These are phyloP conservation scores for Chromoteleia sp. DNA, from an alignment of 2,888 invertebrate species.

Conservation along the genomic window DNA sequence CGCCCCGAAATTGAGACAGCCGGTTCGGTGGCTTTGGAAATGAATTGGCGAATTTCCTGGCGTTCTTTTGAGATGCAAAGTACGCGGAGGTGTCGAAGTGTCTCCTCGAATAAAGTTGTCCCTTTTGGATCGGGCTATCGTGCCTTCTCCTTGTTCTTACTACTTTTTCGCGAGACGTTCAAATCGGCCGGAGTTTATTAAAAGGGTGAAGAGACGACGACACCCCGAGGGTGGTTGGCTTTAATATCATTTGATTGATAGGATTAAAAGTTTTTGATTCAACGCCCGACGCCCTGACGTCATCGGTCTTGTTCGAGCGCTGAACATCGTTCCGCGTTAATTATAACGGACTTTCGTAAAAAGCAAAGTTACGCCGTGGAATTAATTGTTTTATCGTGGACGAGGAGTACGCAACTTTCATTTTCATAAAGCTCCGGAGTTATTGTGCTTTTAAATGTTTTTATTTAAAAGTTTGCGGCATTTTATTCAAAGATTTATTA, in stretches of 20 bases:
- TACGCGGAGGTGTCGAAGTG: conserved; percentile 70
- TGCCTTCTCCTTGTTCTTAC: conserved; percentile 69
- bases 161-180: conserved; percentile 79
- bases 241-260: conserved; percentile 81
- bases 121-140: conserved; percentile 74
- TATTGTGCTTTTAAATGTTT: conserved; percentile 57
- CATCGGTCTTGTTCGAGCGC: conserved; percentile 69
- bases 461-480: conserved; percentile 49
- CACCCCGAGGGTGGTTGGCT: conserved; percentile 67
- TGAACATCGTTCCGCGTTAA: conserved; percentile 70
- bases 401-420: conserved; percentile 58
- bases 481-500: conserved; percentile 56
- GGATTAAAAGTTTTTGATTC: conserved; percentile 79
- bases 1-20: conserved; percentile 24
- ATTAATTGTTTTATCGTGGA: conserved; percentile 67
- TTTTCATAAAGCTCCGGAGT: conserved; percentile 54
- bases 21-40: conserved; percentile 69
- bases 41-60: conserved; percentile 79
- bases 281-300: conserved; percentile 61
- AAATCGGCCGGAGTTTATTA: conserved; percentile 79
- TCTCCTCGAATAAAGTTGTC: conserved; percentile 81
- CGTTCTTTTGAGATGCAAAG: conserved; percentile 82
- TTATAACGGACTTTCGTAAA: conserved; percentile 71
- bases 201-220: conserved; percentile 78
- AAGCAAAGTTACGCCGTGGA: conserved; percentile 67